Percentiles rank a stretch among this genome's conserved stretches.
Conservation (phyloP, 2,888 invertebrate species). For the Noctua janthina region DNA sequence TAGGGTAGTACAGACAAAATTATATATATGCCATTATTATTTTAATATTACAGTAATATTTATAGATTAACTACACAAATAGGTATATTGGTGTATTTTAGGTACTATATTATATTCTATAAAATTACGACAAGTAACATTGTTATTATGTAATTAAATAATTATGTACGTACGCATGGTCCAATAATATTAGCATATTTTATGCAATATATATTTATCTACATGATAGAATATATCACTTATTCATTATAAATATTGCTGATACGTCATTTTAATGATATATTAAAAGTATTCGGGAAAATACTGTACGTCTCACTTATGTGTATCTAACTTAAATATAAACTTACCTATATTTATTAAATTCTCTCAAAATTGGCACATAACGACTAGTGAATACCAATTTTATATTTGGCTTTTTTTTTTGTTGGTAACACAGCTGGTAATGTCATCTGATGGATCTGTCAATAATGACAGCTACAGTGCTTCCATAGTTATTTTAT, state of each 20-base stretch:
- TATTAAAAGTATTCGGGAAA: conserved; percentile 73
- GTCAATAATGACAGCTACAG: background rate
- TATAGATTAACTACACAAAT: conserved; percentile 46
- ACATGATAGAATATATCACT: conserved; percentile 69
- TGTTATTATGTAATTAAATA: conserved; percentile 55
- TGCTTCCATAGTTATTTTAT: background rate
- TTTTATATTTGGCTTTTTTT: conserved; percentile 68
- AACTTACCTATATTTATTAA: conserved; percentile 77
- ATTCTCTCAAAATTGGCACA: conserved; percentile 87
- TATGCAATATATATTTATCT: conserved; percentile 59
- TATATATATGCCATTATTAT: conserved; percentile 40
- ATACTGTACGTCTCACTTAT: conserved; percentile 78
- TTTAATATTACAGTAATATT: conserved; percentile 31
- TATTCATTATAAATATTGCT: conserved; percentile 71
- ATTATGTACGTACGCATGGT: conserved; percentile 68
- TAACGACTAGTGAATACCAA: conserved; percentile 73
- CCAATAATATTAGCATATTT: conserved; percentile 71
- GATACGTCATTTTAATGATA: conserved; percentile 76
- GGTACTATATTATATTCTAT: conserved; percentile 46
- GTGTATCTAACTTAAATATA: conserved; percentile 62
- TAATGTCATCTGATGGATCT: conserved; percentile 37
- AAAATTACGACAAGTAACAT: conserved; percentile 54
- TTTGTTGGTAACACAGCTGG: conserved; percentile 58
- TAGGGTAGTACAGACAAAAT: conserved; percentile 23
- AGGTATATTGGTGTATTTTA: conserved; percentile 64